Base-by-base conservation (phyloP, 2,113 vertebrate species). In the Cyanoramphus novaezelandiae region DNA sequence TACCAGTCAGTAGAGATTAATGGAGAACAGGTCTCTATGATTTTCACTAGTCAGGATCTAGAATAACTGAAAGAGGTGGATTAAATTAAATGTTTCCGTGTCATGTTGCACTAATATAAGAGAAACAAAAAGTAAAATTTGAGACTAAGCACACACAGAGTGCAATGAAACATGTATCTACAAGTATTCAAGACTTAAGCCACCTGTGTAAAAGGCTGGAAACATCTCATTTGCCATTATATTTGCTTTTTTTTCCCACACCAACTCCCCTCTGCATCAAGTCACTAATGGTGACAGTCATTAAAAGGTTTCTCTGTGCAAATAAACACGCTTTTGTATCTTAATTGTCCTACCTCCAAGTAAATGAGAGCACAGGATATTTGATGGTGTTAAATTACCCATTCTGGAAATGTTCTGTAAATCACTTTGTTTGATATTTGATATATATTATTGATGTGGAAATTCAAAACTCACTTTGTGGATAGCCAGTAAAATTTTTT, bases 191-290 rank as follows among this genome's bases (percentile, higher is more conserved):
- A 53, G 50, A 50, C 24, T 64, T 39, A 49, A 64, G 29, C 17
- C 82, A 86, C 52, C 76, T 92, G 69, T 64, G 52, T 88, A 92
- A 94, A 93, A 88, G 60, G 44, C 44, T 92, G 59, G 46, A 84
- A 92, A 67, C 27, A 74, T 52, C 46, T 90, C 10, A 19, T 68
- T 92, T 37, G 24, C 27, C 24, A n/a, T 60, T 39, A 9, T 49
- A 91, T 88, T 94, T 94, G 19, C 52, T 63, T 84, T 87, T 52
- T 78, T n/a, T 70, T 88, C 55, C 80, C 70, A 71, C 35, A 78
- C 19, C 49, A 86, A 23, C 20, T 87, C 65, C 72, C 9, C 3
- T 71, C 63, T 55, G 13, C 31, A 64, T 67, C 67, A 83, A 71
- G 46, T 24, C 77, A 82, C 35, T 86, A 69, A 81, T 43, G 13